Evolutionary conservation across 2,888 invertebrate species (phyloP).

Genomic region (Sinotaia quadrata): DNA sequence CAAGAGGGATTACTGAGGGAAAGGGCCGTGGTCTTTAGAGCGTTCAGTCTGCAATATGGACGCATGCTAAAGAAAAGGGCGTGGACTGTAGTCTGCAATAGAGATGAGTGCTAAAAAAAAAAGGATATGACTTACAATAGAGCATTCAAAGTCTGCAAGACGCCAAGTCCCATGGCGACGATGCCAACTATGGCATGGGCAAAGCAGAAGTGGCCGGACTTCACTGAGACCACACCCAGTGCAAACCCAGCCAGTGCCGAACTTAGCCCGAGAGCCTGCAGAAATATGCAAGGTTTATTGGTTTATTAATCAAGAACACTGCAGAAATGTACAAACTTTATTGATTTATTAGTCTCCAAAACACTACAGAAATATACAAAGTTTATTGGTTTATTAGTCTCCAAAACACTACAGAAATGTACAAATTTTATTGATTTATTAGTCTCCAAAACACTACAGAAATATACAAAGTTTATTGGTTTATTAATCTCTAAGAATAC

Average conservation of each 20-base stretch:
- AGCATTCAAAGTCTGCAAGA: conserved; percentile 50
- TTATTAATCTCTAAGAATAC: background rate
- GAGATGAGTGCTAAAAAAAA: too few relatives aligned
- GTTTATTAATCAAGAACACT: background rate
- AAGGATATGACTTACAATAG: conserved; percentile 37
- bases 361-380: too few relatives aligned
- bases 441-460: too few relatives aligned
- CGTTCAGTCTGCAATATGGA: too few relatives aligned
- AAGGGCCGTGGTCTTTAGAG: too few relatives aligned
- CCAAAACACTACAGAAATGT: background rate
- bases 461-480: too few relatives aligned
- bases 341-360: too few relatives aligned
- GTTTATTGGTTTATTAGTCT: background rate
- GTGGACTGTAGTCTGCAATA: too few relatives aligned
- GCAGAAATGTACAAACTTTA: background rate
- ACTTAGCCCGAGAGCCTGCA: conserved; percentile 46
- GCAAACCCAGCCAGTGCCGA: conserved; percentile 43
- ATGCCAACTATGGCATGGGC: conserved; percentile 48
- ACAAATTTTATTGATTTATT: too few relatives aligned
- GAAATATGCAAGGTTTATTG: background rate
- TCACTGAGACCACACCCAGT: conserved; percentile 45
- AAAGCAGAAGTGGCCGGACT: conserved; percentile 44
- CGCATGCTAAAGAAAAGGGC: background rate
- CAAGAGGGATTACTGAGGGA: too few relatives aligned
- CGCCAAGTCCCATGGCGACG: conserved; percentile 40